Percentiles rank a stretch among this genome's conserved stretches.
phyloP scores from a whole-genome alignment of 1,140 invertebrate genomes.

The Sarcophaga peregrina region DNA sequence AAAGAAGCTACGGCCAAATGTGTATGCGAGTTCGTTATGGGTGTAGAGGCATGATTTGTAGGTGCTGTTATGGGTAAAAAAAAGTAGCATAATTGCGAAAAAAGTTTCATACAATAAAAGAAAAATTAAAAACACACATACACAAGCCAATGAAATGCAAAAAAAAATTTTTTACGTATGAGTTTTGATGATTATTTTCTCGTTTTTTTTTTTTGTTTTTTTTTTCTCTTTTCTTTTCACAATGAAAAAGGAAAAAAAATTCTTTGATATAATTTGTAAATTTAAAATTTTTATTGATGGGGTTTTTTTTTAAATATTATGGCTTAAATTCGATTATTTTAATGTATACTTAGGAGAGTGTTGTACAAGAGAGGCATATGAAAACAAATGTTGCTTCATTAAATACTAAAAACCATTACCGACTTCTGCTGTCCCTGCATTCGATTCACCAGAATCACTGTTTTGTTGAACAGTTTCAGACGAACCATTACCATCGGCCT shows the following conservation, averaged over 20 bases:
- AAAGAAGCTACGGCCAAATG: background rate
- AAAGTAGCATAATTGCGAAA: too few species aligned
- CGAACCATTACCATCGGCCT: conserved; percentile 34
- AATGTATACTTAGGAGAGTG: background rate
- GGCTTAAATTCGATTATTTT: background rate
- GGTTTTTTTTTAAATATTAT: background rate
- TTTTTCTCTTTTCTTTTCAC: background rate
- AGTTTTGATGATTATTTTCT: background rate
- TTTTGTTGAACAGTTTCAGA: conserved; percentile 17
- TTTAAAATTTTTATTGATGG: conserved; percentile 15
- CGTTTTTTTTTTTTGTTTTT: background rate
- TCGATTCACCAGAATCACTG: background rate
- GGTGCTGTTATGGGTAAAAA: background rate
- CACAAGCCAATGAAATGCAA: too few species aligned
- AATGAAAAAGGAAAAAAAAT: background rate
- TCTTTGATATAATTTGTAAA: background rate
- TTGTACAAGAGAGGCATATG: background rate
- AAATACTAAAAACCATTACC: conserved; percentile 60
- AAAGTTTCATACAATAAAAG: too few species aligned
- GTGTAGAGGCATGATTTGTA: background rate
- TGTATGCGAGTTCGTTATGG: background rate
- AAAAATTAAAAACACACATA: too few species aligned
- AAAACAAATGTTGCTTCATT: background rate
- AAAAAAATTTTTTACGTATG: too few species aligned
- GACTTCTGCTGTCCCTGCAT: conserved; percentile 49